phyloP scores from a whole-genome alignment of 2,888 invertebrate genomes.

The Macaria liturata region DNA sequence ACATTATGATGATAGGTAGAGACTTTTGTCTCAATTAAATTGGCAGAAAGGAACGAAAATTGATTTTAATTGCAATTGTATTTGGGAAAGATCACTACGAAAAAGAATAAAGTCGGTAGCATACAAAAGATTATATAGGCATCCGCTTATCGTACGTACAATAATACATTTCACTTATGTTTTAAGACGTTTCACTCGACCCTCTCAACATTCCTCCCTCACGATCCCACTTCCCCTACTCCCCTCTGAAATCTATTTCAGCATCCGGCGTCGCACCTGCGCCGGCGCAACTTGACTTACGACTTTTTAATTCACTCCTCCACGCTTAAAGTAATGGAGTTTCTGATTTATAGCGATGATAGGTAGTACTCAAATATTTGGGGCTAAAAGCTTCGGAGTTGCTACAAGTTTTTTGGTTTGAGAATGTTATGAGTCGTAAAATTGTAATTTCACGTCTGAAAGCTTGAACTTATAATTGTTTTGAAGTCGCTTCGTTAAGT shows the following conservation, averaged over 20 bases:
- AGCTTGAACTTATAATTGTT: too few relatives aligned
- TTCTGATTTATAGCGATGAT: conserved; percentile 63
- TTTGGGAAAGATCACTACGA: too few relatives aligned
- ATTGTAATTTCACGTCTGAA: background rate
- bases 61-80: too few relatives aligned
- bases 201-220: conserved; percentile 32
- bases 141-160: conserved; percentile 42
- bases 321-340: conserved; percentile 64
- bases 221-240: conserved; percentile 33
- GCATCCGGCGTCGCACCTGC: conserved; percentile 80
- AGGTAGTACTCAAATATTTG: conserved; percentile 54
- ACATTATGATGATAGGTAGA: too few relatives aligned
- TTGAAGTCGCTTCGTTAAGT: too few relatives aligned
- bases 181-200: too few relatives aligned
- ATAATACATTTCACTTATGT: too few relatives aligned
- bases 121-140: conserved; percentile 17
- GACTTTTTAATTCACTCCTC: conserved; percentile 72
- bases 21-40: too few relatives aligned
- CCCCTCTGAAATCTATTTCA: conserved; percentile 51
- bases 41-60: too few relatives aligned
- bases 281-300: conserved; percentile 68
- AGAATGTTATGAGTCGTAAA: conserved; percentile 13
- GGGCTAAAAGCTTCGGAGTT: conserved; percentile 33
- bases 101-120: background rate
- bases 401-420: conserved; percentile 16